Conservation (phyloP, 2,797 vertebrate species). For the Gambelia wislizenii region DNA sequence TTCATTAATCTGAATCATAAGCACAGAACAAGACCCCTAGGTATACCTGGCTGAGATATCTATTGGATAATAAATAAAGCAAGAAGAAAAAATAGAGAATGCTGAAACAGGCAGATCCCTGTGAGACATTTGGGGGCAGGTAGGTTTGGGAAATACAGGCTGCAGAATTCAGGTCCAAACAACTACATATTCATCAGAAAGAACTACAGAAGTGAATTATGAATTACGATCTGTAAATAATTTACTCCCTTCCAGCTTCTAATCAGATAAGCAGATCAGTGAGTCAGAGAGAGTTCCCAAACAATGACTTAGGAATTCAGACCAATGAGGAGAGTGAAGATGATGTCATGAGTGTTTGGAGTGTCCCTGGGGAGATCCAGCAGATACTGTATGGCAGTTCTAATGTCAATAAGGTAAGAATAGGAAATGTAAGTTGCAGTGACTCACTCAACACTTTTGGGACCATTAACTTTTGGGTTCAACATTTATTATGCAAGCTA, state of each 20-base stretch:
- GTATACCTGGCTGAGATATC: too few relatives aligned
- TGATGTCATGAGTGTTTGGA: conserved; percentile 79
- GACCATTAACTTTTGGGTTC: neutral
- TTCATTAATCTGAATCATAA: too few relatives aligned
- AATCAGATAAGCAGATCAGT: conserved; percentile 13
- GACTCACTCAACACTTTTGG: neutral
- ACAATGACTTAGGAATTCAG: conserved; percentile 9
- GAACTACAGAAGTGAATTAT: neutral
- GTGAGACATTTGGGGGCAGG: neutral
- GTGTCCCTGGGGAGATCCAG: conserved; percentile 74
- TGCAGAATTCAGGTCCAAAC: neutral
- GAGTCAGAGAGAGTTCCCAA: conserved; percentile 17
- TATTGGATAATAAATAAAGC: too few relatives aligned
- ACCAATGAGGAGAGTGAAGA: conserved; percentile 61
- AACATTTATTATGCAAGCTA: neutral
- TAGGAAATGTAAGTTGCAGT: neutral
- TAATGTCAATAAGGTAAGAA: conserved; percentile 61
- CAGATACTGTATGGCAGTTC: conserved; percentile 67
- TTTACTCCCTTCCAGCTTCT: conserved; percentile 56
- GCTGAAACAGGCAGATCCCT: neutral
- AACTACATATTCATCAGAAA: neutral
- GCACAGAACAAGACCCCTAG: too few relatives aligned
- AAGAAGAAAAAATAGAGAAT: neutral
- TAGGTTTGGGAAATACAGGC: too few relatives aligned
- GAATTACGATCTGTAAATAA: neutral